Conservation (phyloP, 1,140 invertebrate genomes). For the Theocolax elegans region DNA sequence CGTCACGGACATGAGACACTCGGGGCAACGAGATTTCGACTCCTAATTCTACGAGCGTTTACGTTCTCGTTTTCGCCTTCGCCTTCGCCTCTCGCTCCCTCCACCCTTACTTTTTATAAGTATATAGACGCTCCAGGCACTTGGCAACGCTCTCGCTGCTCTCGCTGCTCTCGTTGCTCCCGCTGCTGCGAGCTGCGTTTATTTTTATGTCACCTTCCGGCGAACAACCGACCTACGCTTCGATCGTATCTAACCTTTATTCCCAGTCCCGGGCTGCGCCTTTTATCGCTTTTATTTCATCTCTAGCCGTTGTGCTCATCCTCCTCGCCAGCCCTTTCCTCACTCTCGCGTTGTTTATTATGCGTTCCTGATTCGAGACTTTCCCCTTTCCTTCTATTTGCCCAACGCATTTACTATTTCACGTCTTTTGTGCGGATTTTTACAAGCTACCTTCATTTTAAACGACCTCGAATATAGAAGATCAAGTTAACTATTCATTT, state of each 20-base stretch:
- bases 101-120: background rate
- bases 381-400: background rate
- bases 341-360: background rate
- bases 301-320: background rate
- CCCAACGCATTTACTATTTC: too few relatives aligned
- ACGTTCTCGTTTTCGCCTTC: background rate
- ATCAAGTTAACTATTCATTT: too few relatives aligned
- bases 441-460: too few relatives aligned
- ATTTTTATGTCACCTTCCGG: conserved; percentile 40
- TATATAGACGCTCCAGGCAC: background rate
- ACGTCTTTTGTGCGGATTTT: too few relatives aligned
- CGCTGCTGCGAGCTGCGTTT: conserved; percentile 10
- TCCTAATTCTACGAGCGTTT: background rate
- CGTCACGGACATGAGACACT: background rate
- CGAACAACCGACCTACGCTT: background rate
- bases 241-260: conserved; percentile 20
- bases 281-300: conserved; percentile 36
- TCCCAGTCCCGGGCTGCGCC: background rate
- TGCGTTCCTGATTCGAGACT: conserved; percentile 1
- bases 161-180: too few relatives aligned
- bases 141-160: conserved; percentile 18
- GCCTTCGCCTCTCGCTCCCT: background rate
- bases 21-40: background rate
- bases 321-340: background rate
- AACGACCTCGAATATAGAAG: too few relatives aligned